These are phyloP conservation scores for Dreissena polymorpha DNA, from an alignment of 1,140 invertebrate species.

Conservation along the genomic window DNA sequence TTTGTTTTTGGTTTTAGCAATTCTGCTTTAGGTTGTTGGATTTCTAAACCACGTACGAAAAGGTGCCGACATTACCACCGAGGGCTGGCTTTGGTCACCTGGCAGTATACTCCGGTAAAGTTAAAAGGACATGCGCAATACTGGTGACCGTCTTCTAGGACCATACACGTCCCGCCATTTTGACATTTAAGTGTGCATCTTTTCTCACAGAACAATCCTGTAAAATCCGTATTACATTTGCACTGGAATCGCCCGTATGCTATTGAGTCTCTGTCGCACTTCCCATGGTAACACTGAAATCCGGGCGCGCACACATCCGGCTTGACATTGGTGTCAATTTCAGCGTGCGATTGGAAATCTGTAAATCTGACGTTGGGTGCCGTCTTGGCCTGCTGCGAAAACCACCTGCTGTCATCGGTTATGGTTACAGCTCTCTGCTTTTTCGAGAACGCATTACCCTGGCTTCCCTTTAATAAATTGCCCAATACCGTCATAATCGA, in stretches of 20 bases:
- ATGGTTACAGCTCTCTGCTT: background rate
- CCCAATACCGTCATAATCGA: constrained; percentile 5
- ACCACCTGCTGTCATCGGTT: constrained; percentile 10
- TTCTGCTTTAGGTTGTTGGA: too few species aligned
- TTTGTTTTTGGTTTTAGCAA: too few species aligned
- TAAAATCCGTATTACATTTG: constrained; percentile 41
- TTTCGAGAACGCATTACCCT: background rate
- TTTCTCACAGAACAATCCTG: constrained; percentile 50
- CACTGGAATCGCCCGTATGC: constrained; percentile 35
- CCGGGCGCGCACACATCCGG: constrained; percentile 46
- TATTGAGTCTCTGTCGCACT: constrained; percentile 39
- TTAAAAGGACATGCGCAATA: constrained; percentile 45
- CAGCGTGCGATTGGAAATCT: constrained; percentile 41
- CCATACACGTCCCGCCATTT: constrained; percentile 39
- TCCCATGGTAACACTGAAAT: constrained; percentile 52
- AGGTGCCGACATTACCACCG: too few species aligned
- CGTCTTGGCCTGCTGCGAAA: background rate
- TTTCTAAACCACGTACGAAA: too few species aligned
- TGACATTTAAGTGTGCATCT: constrained; percentile 40
- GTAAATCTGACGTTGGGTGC: constrained; percentile 31
- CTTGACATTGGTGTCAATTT: constrained; percentile 38
- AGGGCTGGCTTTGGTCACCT: background rate
- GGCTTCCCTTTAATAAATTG: background rate
- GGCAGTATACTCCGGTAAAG: constrained; percentile 33
- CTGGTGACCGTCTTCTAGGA: constrained; percentile 46